Evolutionary conservation across 2,888 invertebrate species (phyloP), one percentile per base, ranked within the genome.

Genomic region (Ectemnius continuus): DNA sequence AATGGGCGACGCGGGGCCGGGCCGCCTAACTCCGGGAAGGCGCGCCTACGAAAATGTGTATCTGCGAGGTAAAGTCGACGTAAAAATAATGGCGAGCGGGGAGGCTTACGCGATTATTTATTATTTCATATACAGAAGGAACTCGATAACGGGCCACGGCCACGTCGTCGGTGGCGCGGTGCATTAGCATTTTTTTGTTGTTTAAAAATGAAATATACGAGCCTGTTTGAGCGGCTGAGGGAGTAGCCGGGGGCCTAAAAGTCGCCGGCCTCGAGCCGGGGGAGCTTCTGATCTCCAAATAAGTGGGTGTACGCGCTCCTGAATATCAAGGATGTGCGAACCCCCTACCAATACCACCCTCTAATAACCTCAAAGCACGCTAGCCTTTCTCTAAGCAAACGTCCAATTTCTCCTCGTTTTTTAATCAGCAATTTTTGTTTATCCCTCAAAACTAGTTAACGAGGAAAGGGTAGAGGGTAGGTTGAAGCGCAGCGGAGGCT

Each of bases 111-210:
- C 84, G 87, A 85, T 88, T 88, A 87, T 89, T 88, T 88, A 89
- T 89, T 87, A 84, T 88, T 86, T 88, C 86, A 86, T 87, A 86
- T 87, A 86, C 85, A 85, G 84, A 67, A 65, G 67, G 76, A 78
- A 85, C 84, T 85, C 88, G 87, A 87, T 87, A 87, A 83, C 85
- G 83, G 81, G 82, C 83, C 80, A 75, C 84, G 81, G 71, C 78
- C 36, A 36, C 36, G 36, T 8, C 36, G 36, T 36, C 52, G 52
- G 23, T 23, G 16, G 52, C n/a, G 52, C 1, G 85, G 79, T 83
- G 85, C 86, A 91, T 91, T 91, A 90, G 89, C 90, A 91, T 91
- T 88, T 91, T 91, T 90, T 88, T 89, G 91, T 90, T 91, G 90
- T 91, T 91, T 90, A 91, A 91, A 90, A 90, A 90, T 91, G 91